A percentile compares a stretch with the other conserved stretches of the same genome.
Evolutionary conservation across 1,140 invertebrate species (phyloP).

Genomic region (Prorops nasuta): DNA sequence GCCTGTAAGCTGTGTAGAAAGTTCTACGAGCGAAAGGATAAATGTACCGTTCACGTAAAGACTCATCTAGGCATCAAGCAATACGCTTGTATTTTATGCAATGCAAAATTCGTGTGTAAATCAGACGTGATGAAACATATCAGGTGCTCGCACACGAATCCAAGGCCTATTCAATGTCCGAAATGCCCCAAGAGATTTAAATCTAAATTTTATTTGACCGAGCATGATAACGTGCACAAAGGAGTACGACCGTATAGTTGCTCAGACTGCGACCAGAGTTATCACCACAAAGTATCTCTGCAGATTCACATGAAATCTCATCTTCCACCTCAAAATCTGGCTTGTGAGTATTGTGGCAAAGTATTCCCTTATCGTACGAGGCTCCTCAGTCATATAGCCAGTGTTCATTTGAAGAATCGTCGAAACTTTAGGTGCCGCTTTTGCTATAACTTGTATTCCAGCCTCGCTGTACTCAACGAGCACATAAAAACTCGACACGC

Average conservation of each 20-base stretch:
- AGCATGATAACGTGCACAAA: slow-evolving; percentile 54
- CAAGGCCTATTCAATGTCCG: slow-evolving; percentile 49
- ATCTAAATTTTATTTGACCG: slow-evolving; percentile 52
- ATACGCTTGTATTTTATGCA: slow-evolving; percentile 68
- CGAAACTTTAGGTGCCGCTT: slow-evolving; percentile 53
- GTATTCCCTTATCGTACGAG: slow-evolving; percentile 52
- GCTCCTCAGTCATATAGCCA: slow-evolving; percentile 49
- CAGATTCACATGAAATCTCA: slow-evolving; percentile 55
- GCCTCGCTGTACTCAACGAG: slow-evolving; percentile 49
- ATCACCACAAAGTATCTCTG: slow-evolving; percentile 54
- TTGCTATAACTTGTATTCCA: slow-evolving; percentile 56
- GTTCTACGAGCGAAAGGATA: slow-evolving; percentile 50
- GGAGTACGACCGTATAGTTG: slow-evolving; percentile 51
- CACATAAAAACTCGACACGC: slow-evolving; percentile 52
- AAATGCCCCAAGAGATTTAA: slow-evolving; percentile 55
- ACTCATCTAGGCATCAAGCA: slow-evolving; percentile 71
- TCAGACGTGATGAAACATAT: slow-evolving; percentile 56
- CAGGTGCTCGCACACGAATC: slow-evolving; percentile 53
- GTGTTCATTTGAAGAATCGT: slow-evolving; percentile 52
- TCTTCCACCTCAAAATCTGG: slow-evolving; percentile 51
- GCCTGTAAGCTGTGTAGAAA: slow-evolving; percentile 49
- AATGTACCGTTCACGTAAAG: slow-evolving; percentile 63
- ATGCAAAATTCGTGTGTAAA: slow-evolving; percentile 53
- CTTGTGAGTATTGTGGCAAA: slow-evolving; percentile 55
- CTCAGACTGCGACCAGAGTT: slow-evolving; percentile 49